Evolutionary conservation across 2,113 vertebrate species (phyloP), one percentile per base, ranked within the genome.

Genomic region (Rhabdornis inornatus): DNA sequence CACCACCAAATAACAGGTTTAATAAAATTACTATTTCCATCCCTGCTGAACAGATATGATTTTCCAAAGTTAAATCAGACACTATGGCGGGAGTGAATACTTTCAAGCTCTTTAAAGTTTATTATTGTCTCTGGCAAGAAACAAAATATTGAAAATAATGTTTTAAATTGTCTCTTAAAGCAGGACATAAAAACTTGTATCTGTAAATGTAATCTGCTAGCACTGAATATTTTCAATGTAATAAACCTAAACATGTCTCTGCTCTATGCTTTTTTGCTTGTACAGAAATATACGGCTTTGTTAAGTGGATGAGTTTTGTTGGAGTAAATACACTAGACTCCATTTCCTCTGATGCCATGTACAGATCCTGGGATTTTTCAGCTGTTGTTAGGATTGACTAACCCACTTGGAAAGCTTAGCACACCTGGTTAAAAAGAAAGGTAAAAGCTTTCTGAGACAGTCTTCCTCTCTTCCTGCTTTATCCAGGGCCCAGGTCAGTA

Each of bases 81-180:
- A 20, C 19, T 31, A 16, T 61, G 33, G 33, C 23, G 56, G 44
- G 12, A 16, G 56, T 1, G 4, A 95, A 81, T 52, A 28, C 15
- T 91, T 92, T 81, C 25, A 74, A 86, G 15, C 20, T 63, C 31
- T 87, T 85, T 88, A 40, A 89, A 61, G 10, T 83, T 77, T 90
- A 15, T 17, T 35, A 21, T 52, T 79, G 25, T 85, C 28, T 69
- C 59, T 11, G 1, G 13, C 3, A 80, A 61, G 56, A n/a, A 91
- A 69, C 60, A 63, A 72, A 53, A 50, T 79, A 52, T 40, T 83
- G 15, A 83, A 83, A 83, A 57, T 39, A 37, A 59, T 72, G n/a
- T 27, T 90, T 65, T 65, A 79, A 79, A 72, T 53, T 80, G 39
- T 80, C 55, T 35, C 35, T 55, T 37, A 71, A 82, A 87, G 61